Evolutionary conservation across 2,888 invertebrate genomes (phyloP), one percentile per base, ranked within the genome.

Genomic region (Parelbella ahira): DNA sequence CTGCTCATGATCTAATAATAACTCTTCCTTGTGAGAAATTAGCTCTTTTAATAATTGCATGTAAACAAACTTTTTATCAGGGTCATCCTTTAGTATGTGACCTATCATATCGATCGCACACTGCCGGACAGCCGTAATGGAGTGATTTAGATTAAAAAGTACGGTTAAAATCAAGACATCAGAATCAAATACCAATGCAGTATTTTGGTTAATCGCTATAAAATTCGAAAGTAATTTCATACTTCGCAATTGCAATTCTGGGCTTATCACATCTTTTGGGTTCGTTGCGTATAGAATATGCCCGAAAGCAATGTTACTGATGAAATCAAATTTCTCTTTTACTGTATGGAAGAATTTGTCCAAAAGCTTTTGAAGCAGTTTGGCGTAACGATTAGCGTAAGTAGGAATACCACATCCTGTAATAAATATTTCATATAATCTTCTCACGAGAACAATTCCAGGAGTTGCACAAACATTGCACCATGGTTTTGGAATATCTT

Each of bases 1-100:
- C 61, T 94, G 94, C 48, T 93, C 90, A 20, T 89, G 73, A 56
- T 94, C 94, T 47, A 93, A 66, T 13, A 88, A 50, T 23, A 94
- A 79, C 62, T 94, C 94, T 38, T 89, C 76, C 45, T 76, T 77
- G 25, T 89, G 87, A 2, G 60, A 50, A n/a, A 72, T 44, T 0
- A 92, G 48, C 54, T 89, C 82, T 41, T 79, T 67, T 10, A 90
- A 50, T 3, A 91, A 53, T 1, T 84, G 63, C 9, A 78, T 64
- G 48, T 89, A 88, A 4, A 80, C 63, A 1, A 77, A 52, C 1
- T 75, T 75, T 15, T 78, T 67, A 37, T 77, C 67, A 1, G 70
- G 60, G 15, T 67, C 61, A 32, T 67, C 64, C 44, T 70, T 53
- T 4, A 78, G 38, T 18, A 89, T 50, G 43, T 59, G 61, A 4